phyloP scores from a whole-genome alignment of 2,888 invertebrate species.

The Cerastis rubricosa region DNA sequence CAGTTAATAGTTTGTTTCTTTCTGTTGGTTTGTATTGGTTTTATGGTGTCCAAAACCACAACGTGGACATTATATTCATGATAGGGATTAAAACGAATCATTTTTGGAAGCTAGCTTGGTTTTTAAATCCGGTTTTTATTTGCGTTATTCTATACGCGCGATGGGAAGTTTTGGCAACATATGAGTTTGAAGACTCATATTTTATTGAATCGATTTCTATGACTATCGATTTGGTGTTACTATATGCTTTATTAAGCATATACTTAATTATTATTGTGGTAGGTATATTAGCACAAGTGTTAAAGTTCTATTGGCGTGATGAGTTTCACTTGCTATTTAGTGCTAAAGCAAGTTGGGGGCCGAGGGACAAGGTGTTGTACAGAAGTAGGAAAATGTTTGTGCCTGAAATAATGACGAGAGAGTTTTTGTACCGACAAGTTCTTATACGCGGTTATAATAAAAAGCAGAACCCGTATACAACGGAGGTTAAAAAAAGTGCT shows the following conservation, averaged over 20 bases:
- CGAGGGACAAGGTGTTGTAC: slow-evolving; percentile 78
- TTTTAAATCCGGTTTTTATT: slow-evolving; percentile 79
- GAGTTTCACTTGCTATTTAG: slow-evolving; percentile 69
- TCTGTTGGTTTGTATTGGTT: slow-evolving; percentile 84
- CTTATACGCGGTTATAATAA: slow-evolving; percentile 81
- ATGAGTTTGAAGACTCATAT: slow-evolving; percentile 70
- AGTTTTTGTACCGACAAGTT: slow-evolving; percentile 87
- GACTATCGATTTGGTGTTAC: slow-evolving; percentile 70
- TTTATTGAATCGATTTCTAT: slow-evolving; percentile 65
- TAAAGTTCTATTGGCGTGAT: slow-evolving; percentile 64
- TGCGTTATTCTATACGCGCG: slow-evolving; percentile 67
- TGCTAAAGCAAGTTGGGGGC: slow-evolving; percentile 82
- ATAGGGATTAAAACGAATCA: slow-evolving; percentile 85
- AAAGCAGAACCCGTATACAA: slow-evolving; percentile 43
- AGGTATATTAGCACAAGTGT: slow-evolving; percentile 73
- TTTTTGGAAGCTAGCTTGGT: slow-evolving; percentile 83
- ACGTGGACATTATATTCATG: slow-evolving; percentile 86
- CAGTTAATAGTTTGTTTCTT: slow-evolving; percentile 78
- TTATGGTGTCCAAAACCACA: slow-evolving; percentile 83
- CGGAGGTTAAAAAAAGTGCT: slow-evolving; percentile 33
- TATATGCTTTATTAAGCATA: slow-evolving; percentile 73
- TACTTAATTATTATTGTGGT: slow-evolving; percentile 75
- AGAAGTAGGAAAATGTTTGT: slow-evolving; percentile 88
- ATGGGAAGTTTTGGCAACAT: slow-evolving; percentile 62
- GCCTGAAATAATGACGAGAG: slow-evolving; percentile 88